A percentile compares a stretch with the other conserved stretches of the same genome.
Conservation (phyloP, 2,797 vertebrate species). For the Cuniculus paca region DNA sequence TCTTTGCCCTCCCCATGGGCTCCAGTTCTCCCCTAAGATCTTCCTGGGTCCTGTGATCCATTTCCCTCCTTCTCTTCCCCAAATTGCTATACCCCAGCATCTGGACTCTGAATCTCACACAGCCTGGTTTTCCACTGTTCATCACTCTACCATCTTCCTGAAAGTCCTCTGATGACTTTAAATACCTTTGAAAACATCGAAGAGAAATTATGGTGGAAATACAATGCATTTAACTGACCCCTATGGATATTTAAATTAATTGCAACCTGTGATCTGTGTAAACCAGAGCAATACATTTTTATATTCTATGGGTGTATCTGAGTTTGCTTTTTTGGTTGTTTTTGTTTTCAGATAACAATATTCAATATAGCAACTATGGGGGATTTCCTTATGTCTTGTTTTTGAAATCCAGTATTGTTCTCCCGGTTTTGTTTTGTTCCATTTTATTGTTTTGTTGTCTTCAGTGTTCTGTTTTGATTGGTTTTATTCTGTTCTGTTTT, state of each 20-base stretch:
- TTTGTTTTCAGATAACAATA: background rate
- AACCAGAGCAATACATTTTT: background rate
- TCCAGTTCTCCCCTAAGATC: background rate
- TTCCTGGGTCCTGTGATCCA: background rate
- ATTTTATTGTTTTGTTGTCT: no score
- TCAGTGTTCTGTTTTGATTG: no score
- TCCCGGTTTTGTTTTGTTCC: no score
- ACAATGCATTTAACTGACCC: background rate
- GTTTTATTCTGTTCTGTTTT: no score
- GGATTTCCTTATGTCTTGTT: no score
- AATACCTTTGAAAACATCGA: background rate
- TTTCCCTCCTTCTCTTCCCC: background rate
- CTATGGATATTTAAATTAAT: background rate
- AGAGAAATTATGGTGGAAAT: background rate
- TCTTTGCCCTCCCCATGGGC: background rate
- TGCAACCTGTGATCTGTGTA: background rate
- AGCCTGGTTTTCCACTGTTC: background rate
- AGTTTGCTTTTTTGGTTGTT: background rate
- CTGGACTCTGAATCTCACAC: background rate
- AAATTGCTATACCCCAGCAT: background rate
- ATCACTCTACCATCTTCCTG: background rate
- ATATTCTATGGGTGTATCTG: background rate
- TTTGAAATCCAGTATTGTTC: no score
- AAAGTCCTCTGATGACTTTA: background rate
- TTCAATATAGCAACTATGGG: no score